Percentiles rank a stretch among this genome's conserved stretches.
Conservation (phyloP, 2,888 invertebrate species). For the Helicoverpa assulta region DNA sequence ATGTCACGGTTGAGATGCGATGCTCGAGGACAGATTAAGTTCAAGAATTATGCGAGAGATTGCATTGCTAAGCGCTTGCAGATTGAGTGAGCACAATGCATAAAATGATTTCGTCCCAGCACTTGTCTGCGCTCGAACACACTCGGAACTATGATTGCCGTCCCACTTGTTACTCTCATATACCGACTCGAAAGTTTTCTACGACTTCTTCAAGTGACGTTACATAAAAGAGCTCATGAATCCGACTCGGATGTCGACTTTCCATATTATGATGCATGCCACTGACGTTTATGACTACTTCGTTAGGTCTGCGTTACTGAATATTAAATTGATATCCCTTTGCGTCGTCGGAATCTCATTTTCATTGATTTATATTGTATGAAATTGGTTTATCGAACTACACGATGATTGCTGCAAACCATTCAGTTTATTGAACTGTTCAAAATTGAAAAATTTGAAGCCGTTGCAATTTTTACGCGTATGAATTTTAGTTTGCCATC, state of each 20-base stretch:
- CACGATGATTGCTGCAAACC: conserved; percentile 77
- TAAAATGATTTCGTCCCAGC: conserved; percentile 64
- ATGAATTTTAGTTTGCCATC: conserved; percentile 33
- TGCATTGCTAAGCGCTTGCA: conserved; percentile 60
- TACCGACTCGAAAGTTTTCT: conserved; percentile 75
- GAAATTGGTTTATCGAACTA: conserved; percentile 78
- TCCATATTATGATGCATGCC: conserved; percentile 68
- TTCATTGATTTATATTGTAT: conserved; percentile 76
- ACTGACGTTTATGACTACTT: conserved; percentile 67
- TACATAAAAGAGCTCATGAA: conserved; percentile 78
- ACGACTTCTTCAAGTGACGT: conserved; percentile 78
- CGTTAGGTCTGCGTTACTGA: conserved; percentile 66
- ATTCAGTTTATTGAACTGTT: conserved; percentile 77
- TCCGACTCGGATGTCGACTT: conserved; percentile 68
- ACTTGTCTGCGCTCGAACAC: conserved; percentile 58
- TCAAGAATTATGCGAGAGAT: conserved; percentile 61
- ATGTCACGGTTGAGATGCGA: conserved; percentile 51
- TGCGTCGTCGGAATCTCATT: conserved; percentile 68
- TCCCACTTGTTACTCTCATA: conserved; percentile 77
- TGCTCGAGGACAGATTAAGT: conserved; percentile 53
- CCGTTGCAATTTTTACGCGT: conserved; percentile 51
- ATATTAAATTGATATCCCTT: conserved; percentile 73
- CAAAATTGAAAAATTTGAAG: conserved; percentile 71
- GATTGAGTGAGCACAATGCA: conserved; percentile 66
- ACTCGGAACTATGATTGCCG: conserved; percentile 68